Percentiles rank a stretch among this genome's conserved stretches.
phyloP scores from a whole-genome alignment of 2,113 vertebrate species.

The Strigops habroptila region DNA sequence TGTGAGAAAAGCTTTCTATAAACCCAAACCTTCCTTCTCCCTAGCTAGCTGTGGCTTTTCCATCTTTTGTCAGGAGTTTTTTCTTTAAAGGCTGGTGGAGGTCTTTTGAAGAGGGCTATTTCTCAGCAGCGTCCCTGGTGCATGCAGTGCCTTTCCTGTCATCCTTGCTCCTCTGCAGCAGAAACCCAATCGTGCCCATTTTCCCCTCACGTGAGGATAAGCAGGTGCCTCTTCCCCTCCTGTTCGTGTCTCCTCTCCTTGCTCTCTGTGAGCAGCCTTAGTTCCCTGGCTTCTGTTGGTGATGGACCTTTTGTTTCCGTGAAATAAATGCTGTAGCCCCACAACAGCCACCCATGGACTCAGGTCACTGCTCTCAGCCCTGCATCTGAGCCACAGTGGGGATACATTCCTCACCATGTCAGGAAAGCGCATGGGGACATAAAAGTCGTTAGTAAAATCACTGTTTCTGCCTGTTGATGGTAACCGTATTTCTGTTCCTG shows the following conservation, averaged over 20 bases:
- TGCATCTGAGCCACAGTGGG: accelerated
- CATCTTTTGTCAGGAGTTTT: not conserved
- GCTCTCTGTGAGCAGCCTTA: accelerated
- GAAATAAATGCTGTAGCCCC: not conserved
- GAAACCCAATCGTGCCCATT: not conserved
- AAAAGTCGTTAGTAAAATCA: not conserved
- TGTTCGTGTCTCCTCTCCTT: not conserved
- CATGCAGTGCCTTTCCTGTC: accelerated
- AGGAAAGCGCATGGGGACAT: not conserved
- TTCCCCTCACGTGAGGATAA: not conserved
- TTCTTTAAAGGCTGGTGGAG: not conserved
- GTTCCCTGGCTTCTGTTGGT: not conserved
- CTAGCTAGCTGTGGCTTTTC: not conserved
- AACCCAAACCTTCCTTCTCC: not conserved
- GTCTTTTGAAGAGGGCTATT: not conserved
- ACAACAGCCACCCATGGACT: accelerated
- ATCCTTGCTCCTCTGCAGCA: not conserved
- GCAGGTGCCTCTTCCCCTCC: not conserved
- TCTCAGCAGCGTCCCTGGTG: not conserved
- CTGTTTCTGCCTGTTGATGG: not conserved
- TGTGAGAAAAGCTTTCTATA: not conserved
- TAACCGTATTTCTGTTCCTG: not conserved
- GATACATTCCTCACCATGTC: accelerated
- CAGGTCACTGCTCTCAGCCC: not conserved
- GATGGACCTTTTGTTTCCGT: not conserved